A percentile compares a stretch with the other conserved stretches of the same genome.
Evolutionary conservation across 2,113 vertebrate genomes (phyloP).

Genomic region (zebrafish (Danio rerio)): DNA sequence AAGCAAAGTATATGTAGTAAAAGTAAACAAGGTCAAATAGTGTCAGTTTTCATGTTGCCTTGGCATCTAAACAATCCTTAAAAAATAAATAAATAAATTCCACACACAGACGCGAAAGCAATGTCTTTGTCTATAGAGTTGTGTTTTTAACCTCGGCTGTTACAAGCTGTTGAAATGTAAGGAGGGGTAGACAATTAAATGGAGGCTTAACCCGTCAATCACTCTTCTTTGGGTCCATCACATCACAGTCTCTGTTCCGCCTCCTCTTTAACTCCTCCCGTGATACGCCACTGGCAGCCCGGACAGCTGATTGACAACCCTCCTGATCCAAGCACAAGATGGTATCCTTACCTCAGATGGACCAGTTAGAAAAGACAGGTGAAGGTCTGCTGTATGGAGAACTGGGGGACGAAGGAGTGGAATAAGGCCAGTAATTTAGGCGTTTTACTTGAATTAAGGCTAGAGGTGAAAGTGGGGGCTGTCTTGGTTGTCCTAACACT

Average conservation of each 20-base stretch:
- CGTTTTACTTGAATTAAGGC: slow-evolving; percentile 65
- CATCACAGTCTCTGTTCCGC: slow-evolving; percentile 70
- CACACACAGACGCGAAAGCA: slow-evolving; percentile 46
- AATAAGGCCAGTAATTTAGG: slow-evolving; percentile 36
- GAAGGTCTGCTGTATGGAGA: slow-evolving; percentile 59
- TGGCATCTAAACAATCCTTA: background rate
- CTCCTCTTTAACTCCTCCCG: slow-evolving; percentile 75
- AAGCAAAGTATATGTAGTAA: background rate
- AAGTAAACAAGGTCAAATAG: background rate
- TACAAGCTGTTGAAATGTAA: slow-evolving; percentile 66
- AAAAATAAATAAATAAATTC: background rate
- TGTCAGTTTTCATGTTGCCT: background rate
- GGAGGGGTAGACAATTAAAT: slow-evolving; percentile 76
- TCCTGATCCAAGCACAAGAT: slow-evolving; percentile 69
- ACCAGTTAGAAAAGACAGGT: slow-evolving; percentile 64
- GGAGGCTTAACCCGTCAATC: slow-evolving; percentile 78
- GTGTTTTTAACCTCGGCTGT: slow-evolving; percentile 65
- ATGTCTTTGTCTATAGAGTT: slow-evolving; percentile 54
- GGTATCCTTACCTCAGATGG: slow-evolving; percentile 60
- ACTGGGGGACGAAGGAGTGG: slow-evolving; percentile 32
- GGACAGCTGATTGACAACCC: slow-evolving; percentile 76
- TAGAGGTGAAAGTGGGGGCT: slow-evolving; percentile 58
- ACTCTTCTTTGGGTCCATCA: slow-evolving; percentile 73
- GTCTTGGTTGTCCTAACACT: slow-evolving; percentile 50
- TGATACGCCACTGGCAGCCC: slow-evolving; percentile 75